Evolutionary conservation across 2,113 vertebrate genomes (phyloP).

Genomic region (Planiliza haematocheilus): DNA sequence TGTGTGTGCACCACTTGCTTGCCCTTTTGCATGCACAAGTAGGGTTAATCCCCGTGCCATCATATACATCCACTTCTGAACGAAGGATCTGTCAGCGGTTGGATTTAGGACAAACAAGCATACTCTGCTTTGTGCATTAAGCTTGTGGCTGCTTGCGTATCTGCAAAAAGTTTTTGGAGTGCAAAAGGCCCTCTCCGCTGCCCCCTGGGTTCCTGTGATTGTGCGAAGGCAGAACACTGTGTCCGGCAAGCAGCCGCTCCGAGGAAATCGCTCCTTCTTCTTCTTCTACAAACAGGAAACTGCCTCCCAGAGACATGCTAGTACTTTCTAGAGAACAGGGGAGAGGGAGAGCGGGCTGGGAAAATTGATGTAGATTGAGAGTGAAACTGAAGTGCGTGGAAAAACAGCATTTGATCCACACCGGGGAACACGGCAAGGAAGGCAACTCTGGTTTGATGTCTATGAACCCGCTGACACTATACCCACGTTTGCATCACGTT

Average conservation of each 20-base stretch:
- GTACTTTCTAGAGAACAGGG: constrained; percentile 59
- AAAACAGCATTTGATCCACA: constrained; percentile 46
- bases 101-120: constrained; percentile 19
- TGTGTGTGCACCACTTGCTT: background rate
- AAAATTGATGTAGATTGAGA: constrained; percentile 31
- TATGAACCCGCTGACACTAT: constrained; percentile 13
- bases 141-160: constrained; percentile 14
- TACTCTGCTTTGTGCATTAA: constrained; percentile 27
- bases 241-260: constrained; percentile 76
- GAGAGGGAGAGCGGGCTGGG: constrained; percentile 18
- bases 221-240: constrained; percentile 80
- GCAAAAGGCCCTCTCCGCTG: constrained; percentile 61
- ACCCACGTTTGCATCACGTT: constrained; percentile 3
- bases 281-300: constrained; percentile 84
- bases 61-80: constrained; percentile 10
- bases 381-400: constrained; percentile 39
- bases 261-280: constrained; percentile 83
- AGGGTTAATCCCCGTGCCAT: constrained; percentile 11
- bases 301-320: constrained; percentile 64
- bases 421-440: constrained; percentile 21
- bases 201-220: constrained; percentile 85
- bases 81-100: constrained; percentile 34
- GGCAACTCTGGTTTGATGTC: constrained; percentile 15
- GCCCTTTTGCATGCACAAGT: constrained; percentile 9
- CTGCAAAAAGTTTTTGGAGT: constrained; percentile 44